A percentile compares a stretch with the other conserved stretches of the same genome.
Evolutionary conservation across 1,140 invertebrate genomes (phyloP).

Genomic region (Ceratina calcarata): DNA sequence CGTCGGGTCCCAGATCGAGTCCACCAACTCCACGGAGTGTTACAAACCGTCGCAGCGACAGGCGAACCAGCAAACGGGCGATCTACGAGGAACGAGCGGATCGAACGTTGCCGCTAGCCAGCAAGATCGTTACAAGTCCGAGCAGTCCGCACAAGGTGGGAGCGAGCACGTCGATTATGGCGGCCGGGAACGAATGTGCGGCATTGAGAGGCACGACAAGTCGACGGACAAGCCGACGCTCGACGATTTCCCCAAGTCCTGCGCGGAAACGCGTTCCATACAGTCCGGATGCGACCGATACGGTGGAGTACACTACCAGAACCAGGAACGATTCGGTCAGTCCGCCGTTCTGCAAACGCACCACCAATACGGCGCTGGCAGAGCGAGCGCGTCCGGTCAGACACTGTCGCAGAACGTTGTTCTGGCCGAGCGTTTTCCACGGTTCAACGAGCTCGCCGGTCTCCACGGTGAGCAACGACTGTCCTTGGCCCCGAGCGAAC

Average conservation of each 20-base stretch:
- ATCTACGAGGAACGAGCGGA: conserved; percentile 38
- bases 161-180: conserved; percentile 65
- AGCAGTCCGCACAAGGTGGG: conserved; percentile 52
- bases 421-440: conserved; percentile 59
- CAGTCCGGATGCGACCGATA: conserved; percentile 63
- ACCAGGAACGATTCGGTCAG: conserved; percentile 63
- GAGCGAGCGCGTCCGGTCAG: conserved; percentile 24
- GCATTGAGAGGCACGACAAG: conserved; percentile 59
- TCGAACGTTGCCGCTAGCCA: conserved; percentile 41
- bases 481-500: conserved; percentile 49
- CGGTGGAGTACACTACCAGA: conserved; percentile 53
- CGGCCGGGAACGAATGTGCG: conserved; percentile 48
- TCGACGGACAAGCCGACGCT: conserved; percentile 55
- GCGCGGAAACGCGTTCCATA: conserved; percentile 49
- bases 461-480: conserved; percentile 56
- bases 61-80: conserved; percentile 44
- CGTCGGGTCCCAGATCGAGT: conserved; percentile 60
- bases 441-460: conserved; percentile 59
- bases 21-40: conserved; percentile 62
- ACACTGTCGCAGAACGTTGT: conserved; percentile 47
- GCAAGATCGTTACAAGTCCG: conserved; percentile 61
- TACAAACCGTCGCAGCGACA: conserved; percentile 67
- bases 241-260: conserved; percentile 57
- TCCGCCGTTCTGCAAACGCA: conserved; percentile 52
- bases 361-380: conserved; percentile 43